Base-by-base conservation (phyloP, 64 coral and sea anemone species). In the Orbicella faveolata region DNA sequence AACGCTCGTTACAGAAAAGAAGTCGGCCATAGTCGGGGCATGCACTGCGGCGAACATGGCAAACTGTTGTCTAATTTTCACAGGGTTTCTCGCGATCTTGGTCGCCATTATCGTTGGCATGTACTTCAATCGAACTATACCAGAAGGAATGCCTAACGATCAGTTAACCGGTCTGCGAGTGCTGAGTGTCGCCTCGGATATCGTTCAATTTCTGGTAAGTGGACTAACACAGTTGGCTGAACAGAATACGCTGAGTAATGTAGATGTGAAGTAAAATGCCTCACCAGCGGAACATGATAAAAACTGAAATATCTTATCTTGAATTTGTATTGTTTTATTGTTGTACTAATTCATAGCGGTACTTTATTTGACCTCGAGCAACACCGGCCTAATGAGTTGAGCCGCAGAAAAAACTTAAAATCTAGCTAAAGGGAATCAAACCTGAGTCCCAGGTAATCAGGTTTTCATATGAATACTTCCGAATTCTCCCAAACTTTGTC, bases 71-170 rank as follows among this genome's bases (percentile, higher is more conserved):
- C 6, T 72, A 13, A 85, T 85, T 70, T 85, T 70, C 65, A 52
- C 19, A 33, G 21, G 11, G 4, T 13, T 51, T 72, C 36, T 85
- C 23, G 21, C 23, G 23, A 14, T n/a, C 48, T 26, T 30, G 10
- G 14, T 72, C 11, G 37, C 63, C 23, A 52, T 85, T 25, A 37
- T 72, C 21, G 36, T 85, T 7, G 37, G 37, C 0, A 41, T 69
- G 65, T 85, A 85, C 63, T 72, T 25, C 21, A 85, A 52, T 73
- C 82, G 72, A 72, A 33, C 25, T 14, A 69, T 85, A 25, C 82
- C 82, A 0, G 39, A 85, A 21, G 65, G 82, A 44, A 37, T 85
- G 37, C 82, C 82, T 7, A 23, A 72, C 68, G 82, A 73, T 72
- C 82, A 85, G 36, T 9, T 30, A 1, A 12, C 13, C 10, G 21